These are phyloP conservation scores for Brachionus angularis DNA, from an alignment of 1,140 invertebrate species.

Conservation along the genomic window DNA sequence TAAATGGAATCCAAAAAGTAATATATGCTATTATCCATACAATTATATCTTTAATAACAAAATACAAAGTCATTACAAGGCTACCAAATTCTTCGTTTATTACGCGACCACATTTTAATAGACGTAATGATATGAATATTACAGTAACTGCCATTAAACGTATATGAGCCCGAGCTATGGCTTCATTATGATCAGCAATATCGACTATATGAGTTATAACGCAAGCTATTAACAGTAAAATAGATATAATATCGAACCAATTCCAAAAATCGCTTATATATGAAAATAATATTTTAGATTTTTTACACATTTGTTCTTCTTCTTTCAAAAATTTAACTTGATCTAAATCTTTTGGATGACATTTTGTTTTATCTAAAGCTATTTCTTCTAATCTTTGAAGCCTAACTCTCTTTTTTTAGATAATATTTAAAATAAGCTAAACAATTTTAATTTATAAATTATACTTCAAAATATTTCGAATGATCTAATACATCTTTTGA, in stretches of 20 bases:
- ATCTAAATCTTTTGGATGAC: background rate
- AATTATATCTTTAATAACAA: conserved; percentile 1
- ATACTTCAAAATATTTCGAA: background rate
- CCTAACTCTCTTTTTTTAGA: background rate
- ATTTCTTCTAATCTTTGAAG: background rate
- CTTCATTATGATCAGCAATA: background rate
- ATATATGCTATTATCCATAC: background rate
- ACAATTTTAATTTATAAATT: background rate
- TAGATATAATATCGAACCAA: background rate
- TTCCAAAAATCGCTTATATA: background rate
- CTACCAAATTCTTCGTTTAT: conserved; percentile 11
- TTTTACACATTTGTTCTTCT: background rate
- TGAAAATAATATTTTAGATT: background rate
- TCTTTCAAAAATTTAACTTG: background rate
- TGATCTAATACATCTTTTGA: background rate
- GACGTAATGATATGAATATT: background rate
- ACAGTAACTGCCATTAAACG: background rate
- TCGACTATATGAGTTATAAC: conserved; percentile 3
- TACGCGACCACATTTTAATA: background rate
- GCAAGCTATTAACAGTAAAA: background rate
- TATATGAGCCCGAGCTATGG: conserved; percentile 5
- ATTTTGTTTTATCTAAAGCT: background rate
- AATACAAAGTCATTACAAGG: conserved; percentile 18
- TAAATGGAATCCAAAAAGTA: conserved; percentile 7
- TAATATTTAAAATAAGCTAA: background rate